Evolutionary conservation across 2,113 vertebrate genomes (phyloP), one percentile per base, ranked within the genome.

Genomic region (Cariama cristata): DNA sequence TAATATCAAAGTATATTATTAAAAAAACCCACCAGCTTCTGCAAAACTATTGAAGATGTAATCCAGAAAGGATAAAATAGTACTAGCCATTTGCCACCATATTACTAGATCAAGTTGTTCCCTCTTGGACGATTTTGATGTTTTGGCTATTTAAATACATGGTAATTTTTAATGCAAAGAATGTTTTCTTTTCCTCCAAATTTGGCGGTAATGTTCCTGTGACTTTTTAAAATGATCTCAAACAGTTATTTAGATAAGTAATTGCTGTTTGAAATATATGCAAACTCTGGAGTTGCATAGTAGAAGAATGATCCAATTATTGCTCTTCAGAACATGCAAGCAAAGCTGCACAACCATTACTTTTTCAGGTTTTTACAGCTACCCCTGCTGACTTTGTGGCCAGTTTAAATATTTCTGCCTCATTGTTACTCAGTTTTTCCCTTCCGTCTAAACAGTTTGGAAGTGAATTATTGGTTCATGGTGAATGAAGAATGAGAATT

Each of bases 1-100:
- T 93, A 90, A 63, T 86, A 93, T 56, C 49, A 93, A 93, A 93
- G 27, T 7, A 63, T 60, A 68, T 45, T 64, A 71, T n/a, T 93
- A 55, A 71, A 73, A 56, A 89, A 69, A 3, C 0, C 12, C 20
- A 76, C 1, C 27, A 60, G 12, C 28, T 75, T 93, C n/a, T 79
- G 53, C 15, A 88, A 68, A 92, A 80, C 19, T 50, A 50, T 6
- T 74, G 28, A 85, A 72, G 45, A 28, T 30, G 11, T 27, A 82
- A 47, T 32, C 22, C 44, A 60, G 30, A 76, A 90, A 35, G 6
- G 38, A 68, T 44, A 63, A 88, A 90, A 40, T 8, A 53, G 6
- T 49, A 52, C 27, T 49, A 33, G 12, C 11, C 7, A 12, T 74
- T 86, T 88, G 27, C 44, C 71, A 87, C 45, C 10, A 44, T 18